Evolutionary conservation across 2,797 vertebrate species (phyloP).

Genomic region (Schizothorax lantsangensis): DNA sequence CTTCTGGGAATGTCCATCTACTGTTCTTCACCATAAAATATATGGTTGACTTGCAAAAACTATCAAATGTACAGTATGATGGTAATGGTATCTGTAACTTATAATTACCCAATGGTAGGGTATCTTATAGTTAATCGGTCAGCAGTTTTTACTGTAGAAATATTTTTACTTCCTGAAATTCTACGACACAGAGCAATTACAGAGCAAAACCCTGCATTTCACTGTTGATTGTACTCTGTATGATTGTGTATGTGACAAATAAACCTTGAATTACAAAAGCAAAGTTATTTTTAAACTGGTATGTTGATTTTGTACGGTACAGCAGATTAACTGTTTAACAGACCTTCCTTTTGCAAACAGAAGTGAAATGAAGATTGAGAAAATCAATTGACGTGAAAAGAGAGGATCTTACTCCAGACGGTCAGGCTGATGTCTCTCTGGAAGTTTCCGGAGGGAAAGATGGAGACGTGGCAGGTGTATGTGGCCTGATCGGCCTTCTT

Average conservation of each 20-base stretch:
- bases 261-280: too few species aligned
- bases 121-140: too few species aligned
- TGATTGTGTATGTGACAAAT: too few species aligned
- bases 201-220: too few species aligned
- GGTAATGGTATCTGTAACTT: too few species aligned
- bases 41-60: too few species aligned
- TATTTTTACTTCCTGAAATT: background rate
- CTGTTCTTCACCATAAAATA: too few species aligned
- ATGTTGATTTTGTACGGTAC: background rate
- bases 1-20: too few species aligned
- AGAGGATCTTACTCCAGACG: slow-evolving; percentile 76
- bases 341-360: background rate
- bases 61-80: too few species aligned
- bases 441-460: slow-evolving; percentile 88
- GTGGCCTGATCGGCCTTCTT: slow-evolving; percentile 81
- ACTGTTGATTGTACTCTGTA: too few species aligned
- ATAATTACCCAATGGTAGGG: too few species aligned
- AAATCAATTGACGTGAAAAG: background rate
- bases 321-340: background rate
- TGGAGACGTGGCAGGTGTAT: slow-evolving; percentile 87
- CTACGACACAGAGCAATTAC: background rate
- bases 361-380: background rate
- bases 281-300: background rate
- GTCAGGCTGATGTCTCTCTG: slow-evolving; percentile 73
- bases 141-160: too few species aligned